Evolutionary conservation across 2,797 vertebrate species (phyloP), one percentile per base, ranked within the genome.

Genomic region (Enteromius radiatus): DNA sequence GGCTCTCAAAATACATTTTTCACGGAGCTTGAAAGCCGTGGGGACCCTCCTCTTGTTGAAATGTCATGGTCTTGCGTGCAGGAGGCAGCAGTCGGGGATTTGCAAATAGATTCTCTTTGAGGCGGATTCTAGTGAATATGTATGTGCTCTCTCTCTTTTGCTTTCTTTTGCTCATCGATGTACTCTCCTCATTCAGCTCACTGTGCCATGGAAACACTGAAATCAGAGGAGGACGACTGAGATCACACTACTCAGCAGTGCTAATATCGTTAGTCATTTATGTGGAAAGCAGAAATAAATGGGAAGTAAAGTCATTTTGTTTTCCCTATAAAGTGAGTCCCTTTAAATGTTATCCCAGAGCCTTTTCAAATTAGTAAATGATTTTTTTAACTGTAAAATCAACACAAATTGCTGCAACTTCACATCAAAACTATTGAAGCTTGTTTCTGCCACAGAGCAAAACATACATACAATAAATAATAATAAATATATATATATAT

Each of bases 31-130:
- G 81, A 91, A 91, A 92, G 89, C 91, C 89, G 80, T 83, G 68
- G 92, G 89, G 89, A 91, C 90, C 83, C 88, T 89, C 85, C 85
- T 87, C 90, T 85, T 90, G 92, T 90, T 91, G 88, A 94, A 93
- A 91, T 92, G 93, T 93, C 92, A 93, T 86, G 91, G 89, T 89
- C 74, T 85, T 81, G 86, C 89, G 89, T 91, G 88, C 91, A 88
- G 89, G 84, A 82, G 88, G 91, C 90, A 91, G 90, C 89, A 90
- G 90, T 91, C 85, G 81, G 89, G 91, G 92, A 93, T 93, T 94
- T 93, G 93, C 91, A 91, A 94, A 93, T 68, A 84, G 88, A 91
- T 92, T 93, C 89, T 90, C 90, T 91, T 88, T 91, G 90, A 91
- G 84, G 91, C 88, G 84, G 89, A 92, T 87, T 87, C 90, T 85